phyloP scores from a whole-genome alignment of 1,140 invertebrate genomes.

The Drosophila virilis region DNA sequence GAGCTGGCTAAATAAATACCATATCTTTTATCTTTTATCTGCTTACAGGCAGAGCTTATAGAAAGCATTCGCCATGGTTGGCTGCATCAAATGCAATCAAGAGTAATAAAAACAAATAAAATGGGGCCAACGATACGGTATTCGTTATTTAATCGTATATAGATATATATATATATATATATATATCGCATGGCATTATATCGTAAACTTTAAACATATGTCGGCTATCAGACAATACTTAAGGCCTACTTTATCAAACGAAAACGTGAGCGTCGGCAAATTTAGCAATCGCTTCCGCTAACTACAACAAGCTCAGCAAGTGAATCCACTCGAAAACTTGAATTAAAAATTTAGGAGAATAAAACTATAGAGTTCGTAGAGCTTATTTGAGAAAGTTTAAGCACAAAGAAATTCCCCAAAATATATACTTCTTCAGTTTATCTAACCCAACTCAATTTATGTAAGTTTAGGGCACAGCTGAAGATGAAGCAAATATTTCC shows the following conservation, averaged over 20 bases:
- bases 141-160: not conserved
- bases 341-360: no score
- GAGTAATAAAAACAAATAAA: not conserved
- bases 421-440: no score
- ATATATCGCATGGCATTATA: conserved; percentile 1
- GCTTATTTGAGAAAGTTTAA: no score
- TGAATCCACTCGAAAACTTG: not conserved
- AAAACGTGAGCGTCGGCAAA: conserved; percentile 36
- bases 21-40: conserved; percentile 53
- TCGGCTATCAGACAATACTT: conserved; percentile 22
- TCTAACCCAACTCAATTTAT: no score
- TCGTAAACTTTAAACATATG: conserved; percentile 7
- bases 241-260: conserved; percentile 14
- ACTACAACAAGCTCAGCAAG: conserved; percentile 12
- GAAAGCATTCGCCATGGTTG: conserved; percentile 18
- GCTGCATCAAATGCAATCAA: conserved; percentile 28
- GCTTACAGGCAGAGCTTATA: conserved; percentile 7
- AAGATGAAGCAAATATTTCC: no score
- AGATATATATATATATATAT: conserved; percentile 3
- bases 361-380: no score
- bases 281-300: conserved; percentile 37
- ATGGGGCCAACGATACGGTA: conserved; percentile 10
- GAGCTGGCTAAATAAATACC: conserved; percentile 71
- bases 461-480: no score
- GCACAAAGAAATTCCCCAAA: no score